Evolutionary conservation across 30 jellyfish, hydroid and myxozoan genomes (phyloP), one percentile per base, ranked within the genome.

Genomic region (Euphysa ruthae): DNA sequence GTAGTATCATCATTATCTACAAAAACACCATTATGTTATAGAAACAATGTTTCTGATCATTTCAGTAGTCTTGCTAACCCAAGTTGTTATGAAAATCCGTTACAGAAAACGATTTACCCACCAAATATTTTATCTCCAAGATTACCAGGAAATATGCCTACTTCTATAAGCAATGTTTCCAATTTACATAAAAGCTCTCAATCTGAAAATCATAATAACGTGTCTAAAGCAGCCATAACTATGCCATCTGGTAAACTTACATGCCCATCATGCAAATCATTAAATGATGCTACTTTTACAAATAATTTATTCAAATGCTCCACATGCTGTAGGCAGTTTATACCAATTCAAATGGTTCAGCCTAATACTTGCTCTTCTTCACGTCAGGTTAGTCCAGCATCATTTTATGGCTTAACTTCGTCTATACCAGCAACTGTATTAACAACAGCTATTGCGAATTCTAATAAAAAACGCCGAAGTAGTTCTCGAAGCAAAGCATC

Each of bases 271-370:
- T 56, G 70, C 15, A 30, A 21, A 24, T 19, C 44, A 24, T 30
- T 34, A 33, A 31, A 62, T 18, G 19, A 29, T 4, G 22, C 18
- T 25, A 19, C 61, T 0, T 23, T 25, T 34, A 34, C 16, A 16
- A 62, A 33, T 25, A 34, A 18, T 7, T 18, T 62, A 20, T 62
- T 19, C 8, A 62, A 62, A 18, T 62, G 75, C 33, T 62, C 33
- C 30, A 62, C 27, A 18, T 62, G 75, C 22, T 23, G 33, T 15
- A 62, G 33, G 26, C 13, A 6, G 8, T 62, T 19, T 18, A 52
- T 52, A 31, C 75, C 75, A 15, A 25, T 62, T 29, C 75, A 62
- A 18, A 24, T 29, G 16, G 21, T 62, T 18, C n/a, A n/a, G n/a
- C n/a, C n/a, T n/a, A 38, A 62, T 6, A 21, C 42, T 15, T 25